Percentiles rank a stretch among this genome's conserved stretches.
phyloP scores from a whole-genome alignment of 2,888 invertebrate genomes.

The Deilephila porcellus region DNA sequence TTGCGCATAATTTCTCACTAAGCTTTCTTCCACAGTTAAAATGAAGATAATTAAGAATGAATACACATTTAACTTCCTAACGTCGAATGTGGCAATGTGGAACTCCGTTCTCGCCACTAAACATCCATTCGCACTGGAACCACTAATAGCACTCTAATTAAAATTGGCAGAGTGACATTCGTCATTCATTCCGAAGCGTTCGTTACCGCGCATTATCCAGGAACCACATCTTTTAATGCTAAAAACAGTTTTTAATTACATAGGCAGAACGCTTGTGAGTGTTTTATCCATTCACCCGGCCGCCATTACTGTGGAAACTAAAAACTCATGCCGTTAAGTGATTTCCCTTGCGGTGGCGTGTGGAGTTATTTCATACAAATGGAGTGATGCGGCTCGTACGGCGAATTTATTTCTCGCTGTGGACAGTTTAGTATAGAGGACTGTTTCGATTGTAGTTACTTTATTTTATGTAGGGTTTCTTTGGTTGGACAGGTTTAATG shows the following conservation, averaged over 20 bases:
- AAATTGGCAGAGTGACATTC: slow-evolving; percentile 7
- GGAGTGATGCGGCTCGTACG: neutral
- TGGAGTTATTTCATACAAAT: neutral
- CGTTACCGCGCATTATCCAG: neutral
- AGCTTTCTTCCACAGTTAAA: too few species aligned
- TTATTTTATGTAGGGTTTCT: neutral
- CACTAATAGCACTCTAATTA: slow-evolving; percentile 20
- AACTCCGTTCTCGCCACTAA: neutral
- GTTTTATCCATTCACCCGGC: neutral
- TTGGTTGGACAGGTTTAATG: neutral
- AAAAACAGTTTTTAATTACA: slow-evolving; percentile 24
- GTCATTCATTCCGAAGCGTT: slow-evolving; percentile 2
- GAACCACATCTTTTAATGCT: neutral
- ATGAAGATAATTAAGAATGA: neutral
- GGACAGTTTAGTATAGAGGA: neutral
- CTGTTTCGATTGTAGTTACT: neutral
- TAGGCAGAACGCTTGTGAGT: slow-evolving; percentile 3
- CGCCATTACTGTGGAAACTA: slow-evolving; percentile 12
- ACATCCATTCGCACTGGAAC: neutral
- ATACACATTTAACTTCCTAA: too few species aligned
- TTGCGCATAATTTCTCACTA: too few species aligned
- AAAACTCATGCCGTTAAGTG: slow-evolving; percentile 20
- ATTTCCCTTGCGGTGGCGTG: slow-evolving; percentile 17
- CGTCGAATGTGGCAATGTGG: too few species aligned
- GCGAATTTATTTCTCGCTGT: neutral